Evolutionary conservation across 2,797 vertebrate genomes (phyloP).

Genomic region (Acrocephalus scirpaceus): DNA sequence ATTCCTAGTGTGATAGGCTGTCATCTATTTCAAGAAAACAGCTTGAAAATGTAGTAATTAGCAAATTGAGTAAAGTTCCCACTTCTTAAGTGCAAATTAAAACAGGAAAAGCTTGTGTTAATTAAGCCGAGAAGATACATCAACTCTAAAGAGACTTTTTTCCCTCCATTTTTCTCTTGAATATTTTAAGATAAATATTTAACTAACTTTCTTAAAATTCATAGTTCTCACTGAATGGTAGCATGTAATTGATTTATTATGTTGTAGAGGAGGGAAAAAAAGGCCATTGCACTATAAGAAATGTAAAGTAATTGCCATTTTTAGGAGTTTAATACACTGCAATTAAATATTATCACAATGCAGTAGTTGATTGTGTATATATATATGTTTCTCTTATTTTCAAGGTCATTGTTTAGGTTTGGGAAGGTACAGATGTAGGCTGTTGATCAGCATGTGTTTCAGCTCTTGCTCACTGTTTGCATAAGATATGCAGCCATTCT

Average conservation of each 20-base stretch:
- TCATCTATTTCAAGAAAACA: constrained; percentile 71
- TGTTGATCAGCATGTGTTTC: background rate
- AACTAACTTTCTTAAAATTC: background rate
- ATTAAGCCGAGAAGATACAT: constrained; percentile 74
- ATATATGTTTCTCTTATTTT: background rate
- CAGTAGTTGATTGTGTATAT: background rate
- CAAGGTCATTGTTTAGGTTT: background rate
- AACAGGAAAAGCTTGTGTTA: constrained; percentile 76
- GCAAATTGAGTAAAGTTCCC: constrained; percentile 82
- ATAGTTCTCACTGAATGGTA: background rate
- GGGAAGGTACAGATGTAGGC: background rate
- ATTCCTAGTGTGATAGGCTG: constrained; percentile 74
- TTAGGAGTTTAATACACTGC: background rate
- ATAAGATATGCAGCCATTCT: background rate
- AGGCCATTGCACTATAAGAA: background rate
- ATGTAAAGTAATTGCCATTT: background rate
- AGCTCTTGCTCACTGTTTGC: background rate
- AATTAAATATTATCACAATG: background rate
- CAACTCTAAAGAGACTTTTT: constrained; percentile 68
- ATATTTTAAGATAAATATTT: background rate
- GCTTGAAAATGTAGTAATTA: constrained; percentile 84
- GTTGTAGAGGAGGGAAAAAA: background rate
- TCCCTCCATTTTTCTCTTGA: background rate
- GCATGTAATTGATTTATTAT: background rate
- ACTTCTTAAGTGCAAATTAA: constrained; percentile 82